Base-by-base conservation (phyloP, 2,888 invertebrate species). In the Diloba caeruleocephala region DNA sequence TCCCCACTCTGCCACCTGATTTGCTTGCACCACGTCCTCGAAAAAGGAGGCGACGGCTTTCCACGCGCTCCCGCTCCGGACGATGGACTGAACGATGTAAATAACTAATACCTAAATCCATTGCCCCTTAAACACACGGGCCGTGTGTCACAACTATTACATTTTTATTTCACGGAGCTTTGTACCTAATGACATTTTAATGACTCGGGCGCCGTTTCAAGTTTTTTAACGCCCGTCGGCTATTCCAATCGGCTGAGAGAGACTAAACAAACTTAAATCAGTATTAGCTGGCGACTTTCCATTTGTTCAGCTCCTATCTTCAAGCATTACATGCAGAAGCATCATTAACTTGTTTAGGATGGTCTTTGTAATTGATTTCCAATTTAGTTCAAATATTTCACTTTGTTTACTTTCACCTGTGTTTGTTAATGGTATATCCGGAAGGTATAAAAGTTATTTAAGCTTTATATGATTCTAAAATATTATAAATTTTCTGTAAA, bases 161-260 rank as follows among this genome's bases (percentile, higher is more conserved):
- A 58, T 64, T 71, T 74, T 71, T 74, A 71, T 71, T 67, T 58
- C 59, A 52, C 54, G 48, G 61, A 51, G 49, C 46, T 70, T 64
- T 64, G 70, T 73, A 56, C 56, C 62, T 79, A 81, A 82, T 75
- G 79, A 75, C 78, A 74, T 79, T 82, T 82, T 82, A 79, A 83
- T 82, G 78, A 74, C 67, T 62, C 41, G 39, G 51, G 38, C 51
- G 59, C 57, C 52, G 68, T 71, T 74, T 74, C 67, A 66, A 72
- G 67, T 69, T 71, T 62, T 68, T 68, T 66, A 62, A 60, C 53
- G 67, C 43, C 54, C 54, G 56, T 39, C 54, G 57, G 54, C 65
- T 51, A 50, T 62, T 65, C 63, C 64, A 74, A 74, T 74, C 59
- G 57, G 32, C 49, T 33, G 21, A 52, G 48, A 45, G 46, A 48